Conservation (phyloP, 2,888 invertebrate species). For the Aphodius granarius region DNA sequence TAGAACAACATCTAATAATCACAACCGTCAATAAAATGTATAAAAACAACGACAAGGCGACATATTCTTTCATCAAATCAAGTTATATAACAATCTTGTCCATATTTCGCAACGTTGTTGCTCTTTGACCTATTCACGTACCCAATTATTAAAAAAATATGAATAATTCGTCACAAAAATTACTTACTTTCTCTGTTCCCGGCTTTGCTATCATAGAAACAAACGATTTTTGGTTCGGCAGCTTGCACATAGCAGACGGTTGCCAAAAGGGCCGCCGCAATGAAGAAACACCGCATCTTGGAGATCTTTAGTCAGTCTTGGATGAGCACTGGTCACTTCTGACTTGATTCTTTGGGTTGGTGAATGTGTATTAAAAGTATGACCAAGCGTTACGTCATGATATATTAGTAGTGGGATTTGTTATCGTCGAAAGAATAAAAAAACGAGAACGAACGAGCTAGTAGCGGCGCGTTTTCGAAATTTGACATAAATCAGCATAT, state of each 20-base stretch:
- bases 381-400: neutral
- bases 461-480: neutral
- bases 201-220: slow-evolving; percentile 73
- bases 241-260: slow-evolving; percentile 27
- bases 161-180: neutral
- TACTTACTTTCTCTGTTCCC: slow-evolving; percentile 69
- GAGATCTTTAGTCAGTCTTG: slow-evolving; percentile 2
- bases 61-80: neutral
- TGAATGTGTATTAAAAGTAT: slow-evolving; percentile 1
- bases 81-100: neutral
- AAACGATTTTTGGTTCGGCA: slow-evolving; percentile 65
- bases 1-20: neutral
- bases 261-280: slow-evolving; percentile 32
- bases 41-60: neutral
- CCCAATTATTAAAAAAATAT: neutral
- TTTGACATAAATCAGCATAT: neutral
- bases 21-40: neutral
- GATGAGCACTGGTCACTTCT: slow-evolving; percentile 6
- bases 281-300: slow-evolving; percentile 18
- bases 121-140: neutral
- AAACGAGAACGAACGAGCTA: neutral
- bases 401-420: neutral
- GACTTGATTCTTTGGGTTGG: neutral
- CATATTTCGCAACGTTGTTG: neutral
- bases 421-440: neutral